A percentile compares a stretch with the other conserved stretches of the same genome.
phyloP scores from a whole-genome alignment of 1,140 invertebrate species.

The Arion vulgaris region DNA sequence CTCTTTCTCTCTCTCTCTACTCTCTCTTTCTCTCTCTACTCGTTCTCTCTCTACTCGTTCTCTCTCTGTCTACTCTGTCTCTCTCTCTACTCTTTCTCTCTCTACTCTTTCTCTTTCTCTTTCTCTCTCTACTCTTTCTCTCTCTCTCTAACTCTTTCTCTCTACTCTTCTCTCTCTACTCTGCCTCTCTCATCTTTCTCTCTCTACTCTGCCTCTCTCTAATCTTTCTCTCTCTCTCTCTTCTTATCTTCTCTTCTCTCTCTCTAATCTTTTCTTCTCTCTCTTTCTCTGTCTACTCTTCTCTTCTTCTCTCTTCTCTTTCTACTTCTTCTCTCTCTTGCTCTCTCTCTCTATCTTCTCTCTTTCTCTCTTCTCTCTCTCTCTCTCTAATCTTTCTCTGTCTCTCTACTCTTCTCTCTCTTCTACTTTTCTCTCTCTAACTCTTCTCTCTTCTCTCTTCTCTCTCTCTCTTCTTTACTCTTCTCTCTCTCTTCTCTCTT shows the following conservation, averaged over 20 bases:
- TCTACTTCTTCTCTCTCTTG: background rate
- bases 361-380: background rate
- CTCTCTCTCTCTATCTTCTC: too few species aligned
- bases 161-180: background rate
- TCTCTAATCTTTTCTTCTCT: background rate
- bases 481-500: background rate
- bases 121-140: background rate
- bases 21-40: background rate
- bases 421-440: background rate
- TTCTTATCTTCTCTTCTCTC: background rate
- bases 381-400: background rate
- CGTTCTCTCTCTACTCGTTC: background rate
- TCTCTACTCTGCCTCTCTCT: background rate
- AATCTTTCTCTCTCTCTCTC: background rate
- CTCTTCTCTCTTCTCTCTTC: background rate
- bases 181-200: background rate
- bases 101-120: background rate
- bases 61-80: too few species aligned
- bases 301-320: background rate
- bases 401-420: background rate
- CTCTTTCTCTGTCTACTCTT: background rate
- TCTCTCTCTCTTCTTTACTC: background rate
- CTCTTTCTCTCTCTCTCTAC: too few species aligned
- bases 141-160: background rate
- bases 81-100: background rate